Conservation (phyloP, 2,888 invertebrate species). For the Portevinia maculata region DNA sequence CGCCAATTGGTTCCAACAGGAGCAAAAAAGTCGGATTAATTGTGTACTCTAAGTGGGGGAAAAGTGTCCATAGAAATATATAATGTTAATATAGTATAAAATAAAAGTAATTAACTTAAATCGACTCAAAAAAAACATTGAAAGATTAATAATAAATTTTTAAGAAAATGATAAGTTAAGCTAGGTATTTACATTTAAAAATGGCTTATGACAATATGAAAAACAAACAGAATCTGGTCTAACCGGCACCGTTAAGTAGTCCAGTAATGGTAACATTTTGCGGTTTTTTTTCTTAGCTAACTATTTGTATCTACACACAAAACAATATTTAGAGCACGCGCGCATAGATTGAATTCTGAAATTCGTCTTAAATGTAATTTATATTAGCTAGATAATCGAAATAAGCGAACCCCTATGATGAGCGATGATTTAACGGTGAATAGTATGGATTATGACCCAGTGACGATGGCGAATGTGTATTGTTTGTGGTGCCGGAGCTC, state of each 20-base stretch:
- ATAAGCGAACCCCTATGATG: slow-evolving; percentile 82
- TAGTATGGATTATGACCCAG: slow-evolving; percentile 78
- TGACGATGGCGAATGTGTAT: slow-evolving; percentile 63
- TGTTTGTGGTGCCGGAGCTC: slow-evolving; percentile 75
- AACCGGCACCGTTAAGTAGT: slow-evolving; percentile 53
- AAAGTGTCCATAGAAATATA: slow-evolving; percentile 59
- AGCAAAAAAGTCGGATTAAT: slow-evolving; percentile 76
- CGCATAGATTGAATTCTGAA: slow-evolving; percentile 33
- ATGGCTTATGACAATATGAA: slow-evolving; percentile 37
- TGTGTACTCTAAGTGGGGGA: slow-evolving; percentile 75
- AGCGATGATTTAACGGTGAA: slow-evolving; percentile 81
- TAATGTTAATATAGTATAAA: slow-evolving; percentile 60
- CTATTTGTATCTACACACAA: slow-evolving; percentile 66
- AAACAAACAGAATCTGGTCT: slow-evolving; percentile 42
- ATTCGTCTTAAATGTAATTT: slow-evolving; percentile 77
- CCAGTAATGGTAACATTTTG: slow-evolving; percentile 42
- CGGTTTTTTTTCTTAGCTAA: slow-evolving; percentile 61
- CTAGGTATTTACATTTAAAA: slow-evolving; percentile 60
- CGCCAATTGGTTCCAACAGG: slow-evolving; percentile 79
- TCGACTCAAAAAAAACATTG: slow-evolving; percentile 38
- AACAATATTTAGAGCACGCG: slow-evolving; percentile 29
- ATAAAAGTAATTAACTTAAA: slow-evolving; percentile 50
- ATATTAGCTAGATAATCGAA: slow-evolving; percentile 80
- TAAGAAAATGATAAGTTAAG: slow-evolving; percentile 15
- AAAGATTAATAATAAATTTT: slow-evolving; percentile 8